Evolutionary conservation across 2,113 vertebrate genomes (phyloP), one percentile per base, ranked within the genome.

Genomic region (Colinus virginianus): DNA sequence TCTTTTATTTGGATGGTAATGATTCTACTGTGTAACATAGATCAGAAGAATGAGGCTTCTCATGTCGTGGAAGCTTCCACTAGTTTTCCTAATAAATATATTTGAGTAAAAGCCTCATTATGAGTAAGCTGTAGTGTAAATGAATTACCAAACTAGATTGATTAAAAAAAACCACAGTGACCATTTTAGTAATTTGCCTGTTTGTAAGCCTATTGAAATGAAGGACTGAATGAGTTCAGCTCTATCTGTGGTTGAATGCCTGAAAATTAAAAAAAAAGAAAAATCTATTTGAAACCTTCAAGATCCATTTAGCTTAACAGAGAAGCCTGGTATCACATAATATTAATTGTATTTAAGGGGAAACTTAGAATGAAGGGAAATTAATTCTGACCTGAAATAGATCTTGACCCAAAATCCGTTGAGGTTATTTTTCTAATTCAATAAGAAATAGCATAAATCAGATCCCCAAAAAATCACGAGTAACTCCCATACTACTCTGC

Each of bases 51-150:
- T 78, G 88, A 90, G 56, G 19, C 20, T 94, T 51, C 69, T 91
- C 78, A 93, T 78, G 22, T 68, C 66, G 26, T 78, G 43, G 66
- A 94, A 90, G 88, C 64, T 74, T 93, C 82, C 77, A 28, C 72
- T 88, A 61, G 69, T 87, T 93, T 93, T 93, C 43, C 45, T 94
- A 82, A 94, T 84, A 87, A 95, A 92, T 92, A 76, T 48, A 78
- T 92, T 95, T 78, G 56, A 87, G 67, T 43, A 67, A 91, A 87
- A 88, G 16, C 18, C 62, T 63, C 74, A 58, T 94, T 90, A 90
- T 90, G 66, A 94, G 43, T 88, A 88, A 66, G 32, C 43, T 90
- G 55, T 63, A 64, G 56, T 20, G 43, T 69, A 90, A 89, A 87
- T 87, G 67, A 83, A 94, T 91, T 86, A 68, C 51, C 69, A 86